Base-by-base conservation (phyloP, 2,113 vertebrate species). In the Cyprinodon tularosa region DNA sequence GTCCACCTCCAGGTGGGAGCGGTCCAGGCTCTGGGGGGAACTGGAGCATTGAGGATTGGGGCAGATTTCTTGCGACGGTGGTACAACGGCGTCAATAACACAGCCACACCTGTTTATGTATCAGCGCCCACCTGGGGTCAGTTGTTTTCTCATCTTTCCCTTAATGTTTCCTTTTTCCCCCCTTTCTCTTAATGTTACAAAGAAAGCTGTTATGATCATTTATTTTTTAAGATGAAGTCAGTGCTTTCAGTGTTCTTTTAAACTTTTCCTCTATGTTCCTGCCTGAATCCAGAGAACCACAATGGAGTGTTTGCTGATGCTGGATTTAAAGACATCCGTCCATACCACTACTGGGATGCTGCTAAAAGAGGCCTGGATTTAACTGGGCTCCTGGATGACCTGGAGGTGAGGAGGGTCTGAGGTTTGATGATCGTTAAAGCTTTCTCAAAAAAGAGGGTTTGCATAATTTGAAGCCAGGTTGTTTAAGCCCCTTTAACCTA, bases 31-130 rank as follows among this genome's bases (percentile, higher is more conserved):
- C 86, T 99, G 76, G 98, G 98, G 0, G 98, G 98, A 20, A 99
- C 98, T 0, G 98, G 98, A 0, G 96, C 96, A 0, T 82, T 99
- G 85, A 96, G 96, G 66, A 95, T 99, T 0, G 97, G 98, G 0
- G 96, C 97, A 0, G 97, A 98, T 71, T 99, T 98, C 84, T 92
- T 99, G 75, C 91, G 94, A 0, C 95, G 95, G 36, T 99, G 97
- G 97, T 97, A 99, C 93, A 99, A 99, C 2, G 97, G 97, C 37
- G 94, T 88, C 67, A 96, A 98, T 93, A 98, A 98, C 90, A 95
- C 94, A 0, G 86, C 95, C 0, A 99, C 97, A 0, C 97, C 97
- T 0, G 39, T 99, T 86, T 99, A 98, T 0, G 94, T 99, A 17
- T 99, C 98, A 0, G 68, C 96, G 12, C 98, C 97, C 0, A 94